Base-by-base conservation (phyloP, 2,113 vertebrate genomes). In the Stegastes partitus region DNA sequence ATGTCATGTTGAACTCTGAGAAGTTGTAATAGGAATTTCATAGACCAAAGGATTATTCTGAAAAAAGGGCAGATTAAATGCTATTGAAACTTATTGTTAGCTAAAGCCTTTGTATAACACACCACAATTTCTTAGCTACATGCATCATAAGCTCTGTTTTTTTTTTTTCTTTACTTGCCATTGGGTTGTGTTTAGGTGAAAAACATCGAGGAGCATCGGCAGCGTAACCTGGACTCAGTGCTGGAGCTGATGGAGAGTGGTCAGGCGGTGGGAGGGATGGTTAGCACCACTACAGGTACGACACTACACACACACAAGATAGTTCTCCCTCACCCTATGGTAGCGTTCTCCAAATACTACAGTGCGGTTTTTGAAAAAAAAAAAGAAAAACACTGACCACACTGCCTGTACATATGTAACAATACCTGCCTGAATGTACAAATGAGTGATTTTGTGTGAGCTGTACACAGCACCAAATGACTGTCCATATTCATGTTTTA, bases 211-310 rank as follows among this genome's bases (percentile, higher is more conserved):
- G 98, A 99, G 74, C 97, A 99, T 88, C 94, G 96, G 19, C 95
- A 98, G 66, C 95, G 97, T 59, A 97, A 95, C 88, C 91, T 98
- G 83, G 98, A 99, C 90, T 97, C 98, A 0, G 98, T 99, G 82
- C 95, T 97, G 93, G 98, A 99, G 89, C 93, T 99, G 93, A 99
- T 99, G 97, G 98, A 99, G 91, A 97, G 98, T 0, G 98, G 98
- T 5, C 98, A 99, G 89, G 98, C 98, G 0, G 98, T 99, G 59
- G 98, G 98, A 18, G 98, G 98, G 88, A 98, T 99, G 96, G 98
- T 99, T 86, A 97, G 97, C 95, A 99, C 97, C 61, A 99, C 97
- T 63, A 99, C 97, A 96, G 98, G 98, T 99, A 65, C 90, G 77
- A 4, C 53, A 16, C 16, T 16, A 2, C 1, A 1, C 15, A 7